Conservation (phyloP, 2,797 vertebrate species). For the Enteromius treurensis region DNA sequence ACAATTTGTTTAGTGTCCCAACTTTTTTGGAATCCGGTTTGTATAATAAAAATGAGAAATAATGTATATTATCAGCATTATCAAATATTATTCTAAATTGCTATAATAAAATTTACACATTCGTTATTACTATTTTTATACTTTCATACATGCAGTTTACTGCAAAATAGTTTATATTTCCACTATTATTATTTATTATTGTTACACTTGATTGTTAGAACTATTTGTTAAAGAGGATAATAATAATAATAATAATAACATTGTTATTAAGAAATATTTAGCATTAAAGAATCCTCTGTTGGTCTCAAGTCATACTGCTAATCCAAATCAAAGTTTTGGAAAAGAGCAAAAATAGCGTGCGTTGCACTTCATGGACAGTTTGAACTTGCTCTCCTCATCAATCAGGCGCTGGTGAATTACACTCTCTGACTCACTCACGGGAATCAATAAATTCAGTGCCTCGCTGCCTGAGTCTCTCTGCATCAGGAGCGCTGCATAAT, state of each 20-base stretch:
- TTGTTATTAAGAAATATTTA: not conserved
- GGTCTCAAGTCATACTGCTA: slow-evolving; percentile 5
- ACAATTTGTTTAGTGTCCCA: too few relatives aligned
- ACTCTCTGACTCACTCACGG: slow-evolving; percentile 77
- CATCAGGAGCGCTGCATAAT: slow-evolving; percentile 72
- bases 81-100: not conserved
- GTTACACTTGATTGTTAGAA: too few relatives aligned
- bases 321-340: slow-evolving; percentile 56
- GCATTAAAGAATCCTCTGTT: not conserved
- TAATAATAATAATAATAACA: not conserved
- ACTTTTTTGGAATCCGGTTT: too few relatives aligned
- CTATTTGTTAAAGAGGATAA: not conserved
- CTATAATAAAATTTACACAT: not conserved
- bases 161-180: not conserved
- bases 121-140: not conserved
- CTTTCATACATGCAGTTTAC: not conserved
- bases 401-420: slow-evolving; percentile 82
- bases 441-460: slow-evolving; percentile 81
- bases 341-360: slow-evolving; percentile 77
- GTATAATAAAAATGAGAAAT: not conserved
- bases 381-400: slow-evolving; percentile 82
- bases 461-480: slow-evolving; percentile 66
- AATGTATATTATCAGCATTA: not conserved
- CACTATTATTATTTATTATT: not conserved
- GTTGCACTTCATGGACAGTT: slow-evolving; percentile 77